Base-by-base conservation (phyloP, 1,140 invertebrate genomes). In the Trypoxylus dichotomus region DNA sequence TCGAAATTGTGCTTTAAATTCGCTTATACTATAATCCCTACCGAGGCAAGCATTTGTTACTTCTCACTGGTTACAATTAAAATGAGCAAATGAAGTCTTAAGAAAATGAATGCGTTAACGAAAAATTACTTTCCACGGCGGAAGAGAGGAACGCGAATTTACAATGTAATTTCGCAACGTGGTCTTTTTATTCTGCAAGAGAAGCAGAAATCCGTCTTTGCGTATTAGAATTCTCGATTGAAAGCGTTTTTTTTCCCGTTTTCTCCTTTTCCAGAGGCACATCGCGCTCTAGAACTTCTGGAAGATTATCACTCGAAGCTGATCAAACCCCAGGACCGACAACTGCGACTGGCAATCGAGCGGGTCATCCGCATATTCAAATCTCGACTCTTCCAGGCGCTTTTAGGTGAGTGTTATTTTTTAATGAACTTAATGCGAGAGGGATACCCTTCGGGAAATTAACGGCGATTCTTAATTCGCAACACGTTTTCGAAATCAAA, bases 301-400 rank as follows among this genome's bases (percentile, higher is more conserved):
- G 97, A 99, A 89, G 97, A 99, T 87, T 99, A 99, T 88, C 96
- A 98, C 87, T 93, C 93, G 77, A 96, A 97, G 85, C 89, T 99
- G 82, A 94, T 92, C 60, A 93, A 94, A 85, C 94, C 96, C 24
- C 95, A 97, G 86, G 96, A 99, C 88, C 94, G 96, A 83, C 96
- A 97, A 84, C 91, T 99, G 68, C 91, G 96, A 82, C 92, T 96
- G 80, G 97, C 97, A 80, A 98, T 99, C 84, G 97, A 99, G 88
- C 91, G 97, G 82, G 97, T 99, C 84, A 99, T 99, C 84, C 91
- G 95, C 78, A 98, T 98, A 87, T 99, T 99, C 91, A 99, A 99
- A 88, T 98, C 96, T 80, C 90, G 96, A 81, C 92, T 99, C 76
- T 99, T 99, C 90, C 97, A 98, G 88, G 97, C 97, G 79, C 88